Evolutionary conservation across 2,888 invertebrate genomes (phyloP).

Genomic region (Mactromeris polynyma): DNA sequence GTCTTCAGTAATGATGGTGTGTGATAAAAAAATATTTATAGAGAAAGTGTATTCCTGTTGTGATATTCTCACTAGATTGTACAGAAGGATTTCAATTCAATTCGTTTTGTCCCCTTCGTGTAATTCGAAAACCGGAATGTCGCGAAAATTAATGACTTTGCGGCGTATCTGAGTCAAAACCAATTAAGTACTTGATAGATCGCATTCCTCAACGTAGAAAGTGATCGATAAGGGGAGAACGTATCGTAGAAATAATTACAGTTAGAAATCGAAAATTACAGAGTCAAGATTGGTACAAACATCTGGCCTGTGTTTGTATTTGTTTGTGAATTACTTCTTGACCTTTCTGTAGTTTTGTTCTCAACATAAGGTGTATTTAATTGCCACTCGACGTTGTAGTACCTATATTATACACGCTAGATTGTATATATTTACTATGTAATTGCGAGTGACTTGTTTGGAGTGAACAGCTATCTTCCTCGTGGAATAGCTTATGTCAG

Average conservation of each 20-base stretch:
- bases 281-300: neutral
- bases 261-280: conserved; percentile 21
- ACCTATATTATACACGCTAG: neutral
- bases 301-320: conserved; percentile 7
- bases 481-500: no score
- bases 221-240: conserved; percentile 14
- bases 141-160: conserved; percentile 4
- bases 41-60: neutral
- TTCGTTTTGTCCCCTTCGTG: neutral
- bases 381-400: neutral
- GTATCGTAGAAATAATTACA: conserved; percentile 24
- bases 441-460: neutral
- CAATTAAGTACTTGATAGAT: conserved; percentile 34
- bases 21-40: no score
- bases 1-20: no score
- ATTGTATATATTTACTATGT: neutral
- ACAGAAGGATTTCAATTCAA: neutral
- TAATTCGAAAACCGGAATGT: neutral
- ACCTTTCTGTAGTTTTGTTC: conserved; percentile 1
- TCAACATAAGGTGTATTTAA: neutral
- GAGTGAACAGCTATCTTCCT: no score
- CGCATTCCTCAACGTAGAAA: neutral
- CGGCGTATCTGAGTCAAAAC: conserved; percentile 15
- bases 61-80: neutral
- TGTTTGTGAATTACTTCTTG: conserved; percentile 12